phyloP scores from a whole-genome alignment of 1,140 invertebrate genomes.

The Campoletis sonorensis region DNA sequence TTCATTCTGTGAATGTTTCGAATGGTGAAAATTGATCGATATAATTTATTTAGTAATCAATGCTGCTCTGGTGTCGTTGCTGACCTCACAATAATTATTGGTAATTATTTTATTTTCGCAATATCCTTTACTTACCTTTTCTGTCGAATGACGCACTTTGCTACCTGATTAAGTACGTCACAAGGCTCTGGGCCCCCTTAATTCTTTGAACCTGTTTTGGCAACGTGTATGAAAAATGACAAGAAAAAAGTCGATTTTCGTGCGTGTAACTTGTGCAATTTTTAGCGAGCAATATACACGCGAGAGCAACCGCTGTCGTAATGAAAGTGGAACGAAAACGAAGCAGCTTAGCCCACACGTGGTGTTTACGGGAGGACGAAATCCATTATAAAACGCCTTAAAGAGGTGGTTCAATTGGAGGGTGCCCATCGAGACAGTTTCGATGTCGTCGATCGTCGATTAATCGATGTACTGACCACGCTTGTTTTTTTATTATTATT shows the following conservation, averaged over 20 bases:
- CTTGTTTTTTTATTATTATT: background rate
- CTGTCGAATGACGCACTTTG: background rate
- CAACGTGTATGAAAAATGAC: background rate
- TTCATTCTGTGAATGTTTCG: too few species aligned
- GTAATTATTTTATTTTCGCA: background rate
- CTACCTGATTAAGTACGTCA: background rate
- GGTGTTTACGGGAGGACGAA: background rate
- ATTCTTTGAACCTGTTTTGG: background rate
- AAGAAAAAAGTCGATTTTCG: constrained; percentile 9
- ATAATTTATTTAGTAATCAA: too few species aligned
- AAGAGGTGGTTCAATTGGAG: background rate
- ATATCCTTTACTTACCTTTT: background rate
- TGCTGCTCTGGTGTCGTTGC: too few species aligned
- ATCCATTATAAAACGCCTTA: constrained; percentile 7
- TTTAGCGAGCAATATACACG: background rate
- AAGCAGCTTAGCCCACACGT: background rate
- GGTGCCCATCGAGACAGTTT: background rate
- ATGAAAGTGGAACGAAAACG: background rate
- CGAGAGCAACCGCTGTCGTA: background rate
- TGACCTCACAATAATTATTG: background rate
- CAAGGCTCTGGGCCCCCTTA: background rate
- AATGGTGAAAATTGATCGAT: too few species aligned
- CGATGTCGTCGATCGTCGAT: background rate
- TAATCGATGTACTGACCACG: background rate
- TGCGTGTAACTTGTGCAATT: constrained; percentile 7